These are phyloP conservation scores for Laspeyria flexula DNA, from an alignment of 2,888 invertebrate species.

Conservation along the genomic window DNA sequence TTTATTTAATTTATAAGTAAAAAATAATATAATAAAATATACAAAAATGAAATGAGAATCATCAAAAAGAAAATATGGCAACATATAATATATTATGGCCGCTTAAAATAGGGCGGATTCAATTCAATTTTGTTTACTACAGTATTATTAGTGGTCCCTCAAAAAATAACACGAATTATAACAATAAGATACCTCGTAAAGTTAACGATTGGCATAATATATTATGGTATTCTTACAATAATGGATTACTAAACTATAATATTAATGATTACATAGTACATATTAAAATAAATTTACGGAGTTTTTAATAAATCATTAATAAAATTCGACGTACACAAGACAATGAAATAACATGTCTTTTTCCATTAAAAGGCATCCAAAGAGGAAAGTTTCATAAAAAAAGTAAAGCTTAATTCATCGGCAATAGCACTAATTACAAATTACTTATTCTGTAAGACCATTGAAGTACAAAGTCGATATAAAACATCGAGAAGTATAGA, in stretches of 20 bases:
- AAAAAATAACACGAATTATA: conserved; percentile 44
- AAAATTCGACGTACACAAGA: background rate
- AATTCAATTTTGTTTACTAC: conserved; percentile 31
- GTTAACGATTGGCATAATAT: conserved; percentile 29
- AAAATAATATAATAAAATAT: conserved; percentile 37
- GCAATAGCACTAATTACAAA: background rate
- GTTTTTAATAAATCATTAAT: background rate
- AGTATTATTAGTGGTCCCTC: conserved; percentile 59
- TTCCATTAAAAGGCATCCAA: background rate
- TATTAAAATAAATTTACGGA: background rate
- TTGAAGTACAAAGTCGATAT: background rate
- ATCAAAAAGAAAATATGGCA: conserved; percentile 59
- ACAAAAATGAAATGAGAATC: conserved; percentile 43
- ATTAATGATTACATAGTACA: background rate
- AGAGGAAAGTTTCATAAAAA: background rate
- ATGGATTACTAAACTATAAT: background rate
- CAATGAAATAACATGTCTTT: background rate
- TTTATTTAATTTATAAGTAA: conserved; percentile 56
- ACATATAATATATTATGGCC: conserved; percentile 61
- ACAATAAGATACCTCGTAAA: conserved; percentile 37
- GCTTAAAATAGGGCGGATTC: conserved; percentile 43
- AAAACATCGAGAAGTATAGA: background rate
- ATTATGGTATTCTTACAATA: background rate
- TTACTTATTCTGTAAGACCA: background rate
- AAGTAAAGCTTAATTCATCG: background rate